These are phyloP conservation scores for Aldabrachelys gigantea DNA, from an alignment of 2,113 vertebrate species.

Conservation along the genomic window DNA sequence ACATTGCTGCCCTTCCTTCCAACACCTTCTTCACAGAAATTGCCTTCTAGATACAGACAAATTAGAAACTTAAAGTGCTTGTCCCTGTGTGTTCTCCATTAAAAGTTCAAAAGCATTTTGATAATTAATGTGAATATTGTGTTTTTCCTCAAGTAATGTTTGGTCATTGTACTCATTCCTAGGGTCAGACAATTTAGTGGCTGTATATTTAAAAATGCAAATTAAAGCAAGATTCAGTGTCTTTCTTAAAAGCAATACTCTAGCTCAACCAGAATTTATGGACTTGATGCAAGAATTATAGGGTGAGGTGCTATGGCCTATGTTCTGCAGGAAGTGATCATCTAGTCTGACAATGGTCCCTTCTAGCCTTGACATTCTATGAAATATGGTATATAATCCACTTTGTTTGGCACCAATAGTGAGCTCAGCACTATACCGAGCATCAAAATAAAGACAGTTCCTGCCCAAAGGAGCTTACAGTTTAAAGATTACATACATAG, in stretches of 20 bases:
- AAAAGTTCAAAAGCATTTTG: too few relatives aligned
- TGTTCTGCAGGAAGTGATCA: background rate
- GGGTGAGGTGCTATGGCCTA: background rate
- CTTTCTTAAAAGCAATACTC: background rate
- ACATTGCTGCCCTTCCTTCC: background rate
- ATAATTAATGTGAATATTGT: too few relatives aligned
- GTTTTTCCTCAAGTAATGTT: background rate
- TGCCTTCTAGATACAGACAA: background rate
- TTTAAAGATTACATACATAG: background rate
- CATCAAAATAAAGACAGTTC: background rate
- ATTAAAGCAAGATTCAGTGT: background rate
- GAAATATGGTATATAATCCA: background rate
- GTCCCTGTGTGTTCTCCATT: background rate
- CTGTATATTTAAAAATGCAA: background rate
- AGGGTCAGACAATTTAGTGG: background rate
- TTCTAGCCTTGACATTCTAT: background rate
- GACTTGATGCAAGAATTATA: background rate
- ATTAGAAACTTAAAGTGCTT: background rate
- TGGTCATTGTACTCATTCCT: background rate
- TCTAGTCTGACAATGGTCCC: background rate
- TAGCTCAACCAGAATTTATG: background rate
- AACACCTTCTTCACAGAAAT: background rate
- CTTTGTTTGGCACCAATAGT: background rate
- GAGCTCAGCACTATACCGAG: background rate
- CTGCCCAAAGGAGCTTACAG: background rate